Base-by-base conservation (phyloP, 2,888 invertebrate species). In the Flabesymbios commensalis region DNA sequence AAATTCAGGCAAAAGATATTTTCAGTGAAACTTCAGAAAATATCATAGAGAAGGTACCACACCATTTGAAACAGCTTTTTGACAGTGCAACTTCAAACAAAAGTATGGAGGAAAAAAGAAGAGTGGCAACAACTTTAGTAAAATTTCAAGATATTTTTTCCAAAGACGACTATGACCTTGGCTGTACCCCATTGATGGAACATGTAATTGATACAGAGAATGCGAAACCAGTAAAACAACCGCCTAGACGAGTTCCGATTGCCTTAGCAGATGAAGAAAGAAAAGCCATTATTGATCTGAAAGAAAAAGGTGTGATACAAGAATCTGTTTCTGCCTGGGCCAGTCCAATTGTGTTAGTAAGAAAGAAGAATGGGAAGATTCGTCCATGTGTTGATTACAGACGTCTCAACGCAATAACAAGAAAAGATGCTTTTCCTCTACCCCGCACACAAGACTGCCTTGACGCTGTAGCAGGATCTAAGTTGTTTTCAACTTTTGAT, bases 311-410 rank as follows among this genome's bases (percentile, higher is more conserved):
- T 14, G 10, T 36, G 10, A 36, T 36, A 14, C 10, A 17, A 36
- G 10, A 10, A 36, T 14, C 10, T 17, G 10, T 14, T 14, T 14
- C 10, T 36, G 10, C 39, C 17, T 36, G 39, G 39, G 17, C 10
- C 17, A 36, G 39, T 17, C 10, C 10, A 14, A 36, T 36, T 14
- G 39, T 36, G 10, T 36, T 36, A 17, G 39, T 36, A 36, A 36
- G 17, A 17, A 36, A 36, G 39, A 36, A 17, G 17, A 17, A 36
- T 36, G 45, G 45, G 7, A 49, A 22, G 10, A 29, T 49, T 4
- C 22, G 49, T 26, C 49, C 29, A 7, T 49, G 49, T 28, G 49
- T 49, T 26, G 49, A 49, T 19, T 49, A 49, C 29, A 7, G 49
- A 7, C 24, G 49, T 10, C 49, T 49, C 10, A 49, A 49, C 19